A percentile compares a stretch with the other conserved stretches of the same genome.
Conservation (phyloP, 1,140 invertebrate genomes). For the Magallana gigas region DNA sequence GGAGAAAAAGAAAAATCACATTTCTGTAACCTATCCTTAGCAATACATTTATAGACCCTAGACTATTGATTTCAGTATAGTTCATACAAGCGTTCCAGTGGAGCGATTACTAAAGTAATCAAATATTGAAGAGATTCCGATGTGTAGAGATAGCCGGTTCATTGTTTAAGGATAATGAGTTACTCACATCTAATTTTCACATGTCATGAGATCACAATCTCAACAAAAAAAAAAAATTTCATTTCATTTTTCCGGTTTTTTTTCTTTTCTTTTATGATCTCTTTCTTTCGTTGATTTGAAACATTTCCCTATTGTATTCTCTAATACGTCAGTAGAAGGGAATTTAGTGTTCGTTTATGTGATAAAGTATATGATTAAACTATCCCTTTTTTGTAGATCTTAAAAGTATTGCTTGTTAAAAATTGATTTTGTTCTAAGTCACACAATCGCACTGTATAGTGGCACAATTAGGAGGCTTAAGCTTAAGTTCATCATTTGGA, state of each 20-base stretch:
- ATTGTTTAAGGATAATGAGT: slow-evolving; percentile 22
- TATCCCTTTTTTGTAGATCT: no score
- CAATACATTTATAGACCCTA: not conserved
- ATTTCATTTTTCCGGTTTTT: not conserved
- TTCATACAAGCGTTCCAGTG: not conserved
- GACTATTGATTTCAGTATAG: not conserved
- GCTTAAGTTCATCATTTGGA: no score
- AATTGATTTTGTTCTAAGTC: no score
- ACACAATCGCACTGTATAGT: no score
- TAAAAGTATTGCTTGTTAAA: no score
- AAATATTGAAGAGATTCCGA: not conserved
- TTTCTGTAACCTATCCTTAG: not conserved
- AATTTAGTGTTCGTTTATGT: no score
- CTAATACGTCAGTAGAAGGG: no score
- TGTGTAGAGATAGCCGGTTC: not conserved
- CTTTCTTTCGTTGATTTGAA: no score
- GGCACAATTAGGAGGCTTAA: no score
- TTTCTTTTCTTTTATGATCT: not conserved
- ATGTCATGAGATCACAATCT: not conserved
- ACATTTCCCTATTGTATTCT: no score
- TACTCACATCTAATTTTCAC: not conserved
- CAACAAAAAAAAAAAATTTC: not conserved
- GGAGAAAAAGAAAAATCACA: no score
- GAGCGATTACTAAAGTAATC: slow-evolving; percentile 27
- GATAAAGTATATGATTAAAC: no score